Percentiles rank a stretch among this genome's conserved stretches.
Conservation (phyloP, 2,888 invertebrate species). For the Acleris cristana region DNA sequence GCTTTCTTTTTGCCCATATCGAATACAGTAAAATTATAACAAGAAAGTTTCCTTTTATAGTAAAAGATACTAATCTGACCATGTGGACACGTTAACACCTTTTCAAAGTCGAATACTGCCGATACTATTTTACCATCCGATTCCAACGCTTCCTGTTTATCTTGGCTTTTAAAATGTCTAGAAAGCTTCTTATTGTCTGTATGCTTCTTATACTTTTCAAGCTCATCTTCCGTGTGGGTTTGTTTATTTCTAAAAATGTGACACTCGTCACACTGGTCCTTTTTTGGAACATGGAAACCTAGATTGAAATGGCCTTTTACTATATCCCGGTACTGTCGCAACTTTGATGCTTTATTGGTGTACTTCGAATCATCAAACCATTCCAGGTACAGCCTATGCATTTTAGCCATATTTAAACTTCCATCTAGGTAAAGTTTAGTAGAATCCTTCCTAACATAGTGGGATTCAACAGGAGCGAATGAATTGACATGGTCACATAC, state of each 20-base stretch:
- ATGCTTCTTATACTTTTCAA: conserved; percentile 5
- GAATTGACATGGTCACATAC: conserved; percentile 30
- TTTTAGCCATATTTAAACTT: conserved; percentile 35
- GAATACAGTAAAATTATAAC: conserved; percentile 38
- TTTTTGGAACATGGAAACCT: conserved; percentile 20
- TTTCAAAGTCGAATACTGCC: conserved; percentile 42
- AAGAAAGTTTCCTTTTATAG: conserved; percentile 37
- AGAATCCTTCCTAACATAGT: conserved; percentile 31
- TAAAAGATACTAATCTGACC: conserved; percentile 40
- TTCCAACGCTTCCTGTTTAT: conserved; percentile 31
- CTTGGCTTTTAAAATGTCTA: conserved; percentile 29
- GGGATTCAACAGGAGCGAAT: conserved; percentile 34
- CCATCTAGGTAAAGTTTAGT: conserved; percentile 38
- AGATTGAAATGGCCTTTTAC: conserved; percentile 7
- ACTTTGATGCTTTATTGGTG: no score
- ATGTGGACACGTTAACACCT: conserved; percentile 39
- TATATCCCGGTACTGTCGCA: no score
- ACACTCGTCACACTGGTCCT: conserved; percentile 1
- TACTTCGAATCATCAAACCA: conserved; percentile 28
- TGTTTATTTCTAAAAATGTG: conserved; percentile 23
- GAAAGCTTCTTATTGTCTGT: conserved; percentile 15
- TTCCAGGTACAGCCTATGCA: conserved; percentile 30
- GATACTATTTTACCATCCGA: conserved; percentile 29
- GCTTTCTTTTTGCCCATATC: conserved; percentile 36
- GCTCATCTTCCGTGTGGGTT: conserved; percentile 32